A percentile compares a stretch with the other conserved stretches of the same genome.
Evolutionary conservation across 2,113 vertebrate species (phyloP).

Genomic region (Malaclemys terrapin): DNA sequence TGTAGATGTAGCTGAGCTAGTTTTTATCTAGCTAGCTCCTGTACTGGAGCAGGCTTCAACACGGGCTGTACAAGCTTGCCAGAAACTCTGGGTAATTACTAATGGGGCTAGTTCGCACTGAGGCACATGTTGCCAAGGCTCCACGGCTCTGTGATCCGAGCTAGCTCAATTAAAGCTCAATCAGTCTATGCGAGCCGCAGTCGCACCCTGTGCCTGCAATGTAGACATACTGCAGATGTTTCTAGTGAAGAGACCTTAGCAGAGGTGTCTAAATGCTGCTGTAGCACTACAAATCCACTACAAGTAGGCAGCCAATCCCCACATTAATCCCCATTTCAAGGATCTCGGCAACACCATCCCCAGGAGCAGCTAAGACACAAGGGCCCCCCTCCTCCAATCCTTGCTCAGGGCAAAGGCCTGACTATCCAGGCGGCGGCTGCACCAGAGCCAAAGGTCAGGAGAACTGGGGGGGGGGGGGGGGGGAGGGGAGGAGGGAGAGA

Average conservation of each 20-base stretch:
- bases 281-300: neutral
- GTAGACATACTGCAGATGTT: neutral
- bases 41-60: no score
- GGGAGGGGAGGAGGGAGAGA: no score
- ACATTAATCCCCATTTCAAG: neutral
- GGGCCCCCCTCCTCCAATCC: neutral
- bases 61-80: neutral
- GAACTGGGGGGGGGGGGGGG: neutral
- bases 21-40: neutral
- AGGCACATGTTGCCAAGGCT: no score
- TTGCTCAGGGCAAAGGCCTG: neutral
- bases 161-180: neutral
- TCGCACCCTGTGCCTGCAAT: no score
- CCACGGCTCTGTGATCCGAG: no score
- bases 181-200: no score
- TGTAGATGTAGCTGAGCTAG: neutral
- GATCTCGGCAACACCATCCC: neutral
- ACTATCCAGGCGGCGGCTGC: neutral
- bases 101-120: neutral
- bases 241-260: neutral
- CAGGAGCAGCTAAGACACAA: neutral
- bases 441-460: neutral
- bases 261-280: neutral
- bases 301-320: neutral
- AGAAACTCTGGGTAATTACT: neutral